Base-by-base conservation (phyloP, 64 coral and sea anemone genomes). In the Stichodactyla mertensii region DNA sequence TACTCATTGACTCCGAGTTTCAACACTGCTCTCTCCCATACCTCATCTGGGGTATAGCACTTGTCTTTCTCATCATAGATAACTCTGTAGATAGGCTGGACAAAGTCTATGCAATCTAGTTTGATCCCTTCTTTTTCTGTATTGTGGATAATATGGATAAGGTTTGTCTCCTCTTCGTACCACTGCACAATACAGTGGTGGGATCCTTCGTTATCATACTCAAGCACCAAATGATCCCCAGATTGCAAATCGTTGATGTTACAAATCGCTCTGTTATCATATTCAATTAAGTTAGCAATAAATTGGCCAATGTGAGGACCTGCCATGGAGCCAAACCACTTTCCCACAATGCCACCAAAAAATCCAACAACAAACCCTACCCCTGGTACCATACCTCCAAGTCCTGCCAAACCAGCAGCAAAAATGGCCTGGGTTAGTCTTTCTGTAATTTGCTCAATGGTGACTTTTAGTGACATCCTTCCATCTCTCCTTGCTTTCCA, bases 111-210 rank as follows among this genome's bases (percentile, higher is more conserved):
- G 66, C 86, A 77, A 55, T 87, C 86, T 87, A 78, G 52, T 27
- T 77, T 77, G 6, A 87, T 67, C 22, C 86, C 86, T 19, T 87
- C n/a, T 77, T 55, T 20, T 22, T 54, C n/a, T 55, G 86, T 87
- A 67, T 87, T 87, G 52, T 87, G 86, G 26, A 87, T 87, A 56
- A 87, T 55, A 57, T 87, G 77, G 52, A 87, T 55, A 45, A 77
- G 45, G 24, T 74, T 74, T 52, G 86, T 77, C 26, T 77, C 52
- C 77, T 74, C 86, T 7, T 87, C 20, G 20, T 87, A 74, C 86
- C 86, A 87, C 52, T 77, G 36, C 55, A 55, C 86, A 74, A 87
- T 87, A 23, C 86, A 87, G 56, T 87, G 86, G 77, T 87, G 86
- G 19, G 64, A 77, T 87, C n/a, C 64, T 77, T 87, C 58, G 78